Base-by-base conservation (phyloP, 2,113 vertebrate genomes). In the Mobula birostris region DNA sequence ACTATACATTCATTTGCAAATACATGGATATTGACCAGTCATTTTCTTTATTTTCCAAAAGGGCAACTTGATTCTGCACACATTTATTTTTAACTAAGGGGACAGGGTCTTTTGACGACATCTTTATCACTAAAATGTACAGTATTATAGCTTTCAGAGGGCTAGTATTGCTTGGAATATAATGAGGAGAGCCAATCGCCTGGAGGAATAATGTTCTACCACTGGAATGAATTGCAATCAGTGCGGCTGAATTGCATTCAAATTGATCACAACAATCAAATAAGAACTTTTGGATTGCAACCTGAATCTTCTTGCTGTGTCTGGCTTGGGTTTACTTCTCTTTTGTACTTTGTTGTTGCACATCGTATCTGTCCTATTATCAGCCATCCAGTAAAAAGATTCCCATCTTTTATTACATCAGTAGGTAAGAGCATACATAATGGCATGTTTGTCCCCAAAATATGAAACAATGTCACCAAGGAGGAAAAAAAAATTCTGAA, bases 151-250 rank as follows among this genome's bases (percentile, higher is more conserved):
- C 56, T 87, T 63, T 95, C 95, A 96, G 96, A 96, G 96, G 95
- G 95, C 95, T 95, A 95, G 97, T 95, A 96, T 97, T 97, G 58
- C 83, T n/a, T 87, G 27, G 58, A 63, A 11, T 63, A 63, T 63
- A 48, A 83, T 19, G 56, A 63, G 27, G 61, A n/a, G 19, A 19
- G 58, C 12, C 56, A 87, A n/a, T 87, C 14, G 4, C 48, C 27
- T 87, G 56, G 27, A 61, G 56, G 83, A 12, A 12, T 29, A 61
- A 61, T 27, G 27, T 87, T n/a, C 56, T n/a, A 61, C 27, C 56
- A 63, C 29, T 87, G 56, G 4, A 12, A 63, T 63, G 9, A 63
- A 87, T 87, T 87, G 3, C 24, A 63, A 6, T 87, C 56, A 87
- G 58, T 29, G 61, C n/a, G 24, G 83, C 83, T 63, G 27, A 87